Percentiles rank a stretch among this genome's conserved stretches.
phyloP scores from a whole-genome alignment of 2,797 vertebrate genomes.

The Thamnophis elegans region DNA sequence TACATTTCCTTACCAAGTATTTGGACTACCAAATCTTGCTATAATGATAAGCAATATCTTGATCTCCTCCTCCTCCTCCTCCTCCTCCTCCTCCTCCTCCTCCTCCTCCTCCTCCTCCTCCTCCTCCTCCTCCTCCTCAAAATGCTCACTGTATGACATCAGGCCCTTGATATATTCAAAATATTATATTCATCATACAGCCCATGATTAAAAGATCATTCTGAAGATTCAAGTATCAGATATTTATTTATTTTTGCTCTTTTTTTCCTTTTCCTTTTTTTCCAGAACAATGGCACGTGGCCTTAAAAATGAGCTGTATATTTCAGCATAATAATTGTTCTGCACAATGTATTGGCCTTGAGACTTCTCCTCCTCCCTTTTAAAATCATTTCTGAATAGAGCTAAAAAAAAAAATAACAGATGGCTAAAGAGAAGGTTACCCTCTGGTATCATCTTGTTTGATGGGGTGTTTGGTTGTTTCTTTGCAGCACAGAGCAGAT shows the following conservation, averaged over 20 bases:
- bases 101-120: too few species aligned
- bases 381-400: conserved; percentile 16
- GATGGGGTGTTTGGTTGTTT: background rate
- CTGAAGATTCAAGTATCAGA: background rate
- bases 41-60: background rate
- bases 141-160: background rate
- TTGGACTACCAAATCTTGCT: background rate
- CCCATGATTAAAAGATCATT: background rate
- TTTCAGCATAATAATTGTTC: background rate
- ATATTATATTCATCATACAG: background rate
- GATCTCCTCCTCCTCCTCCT: background rate
- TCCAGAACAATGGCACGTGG: background rate
- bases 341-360: background rate
- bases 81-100: too few species aligned
- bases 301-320: background rate
- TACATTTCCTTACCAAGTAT: background rate
- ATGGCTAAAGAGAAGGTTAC: conserved; percentile 29
- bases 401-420: conserved; percentile 34
- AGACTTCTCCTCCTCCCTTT: conserved; percentile 19
- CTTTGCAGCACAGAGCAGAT: background rate
- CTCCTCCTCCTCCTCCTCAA: too few species aligned
- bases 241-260: background rate
- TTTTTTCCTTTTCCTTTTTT: background rate
- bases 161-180: background rate
- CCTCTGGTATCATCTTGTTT: background rate